Base-by-base conservation (phyloP, 2,888 invertebrate genomes). In the Macrosoma leucophasiata region DNA sequence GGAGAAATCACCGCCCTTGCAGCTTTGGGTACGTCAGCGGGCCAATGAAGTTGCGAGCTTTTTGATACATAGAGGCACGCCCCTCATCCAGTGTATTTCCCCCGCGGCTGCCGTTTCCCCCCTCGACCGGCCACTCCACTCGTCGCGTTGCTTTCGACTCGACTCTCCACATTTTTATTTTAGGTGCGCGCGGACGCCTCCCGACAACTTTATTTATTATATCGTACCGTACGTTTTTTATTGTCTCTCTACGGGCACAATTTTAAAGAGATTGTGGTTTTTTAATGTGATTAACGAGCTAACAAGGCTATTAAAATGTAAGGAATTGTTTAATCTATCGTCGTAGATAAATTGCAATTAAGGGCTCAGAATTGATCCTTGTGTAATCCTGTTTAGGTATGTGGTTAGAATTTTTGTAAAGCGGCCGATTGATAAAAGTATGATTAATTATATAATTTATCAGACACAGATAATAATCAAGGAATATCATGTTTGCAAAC, bases 41-140 rank as follows among this genome's bases (percentile, higher is more conserved):
- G 12, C 81, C 74, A 78, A 79, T 76, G 21, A 33, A 33, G 13
- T 30, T 9, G 33, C 50, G 57, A 77, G 79, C 79, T 79, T 81
- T 77, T 52, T 48, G 53, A 52, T 74, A 76, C 65, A 76, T 76
- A 76, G 55, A 40, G 57, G 51, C 58, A 56, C 72, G 67, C 77
- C 73, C 46, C 46, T 18, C 35, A 29, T 46, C 52, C 59, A 52
- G 49, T 46, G 56, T 55, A 57, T 56, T 57, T 51, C 51, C 38
- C 52, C 41, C 52, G 30, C 32, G 13, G 28, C 34, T 34, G 20
- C 26, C 13, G 25, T 34, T 29, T 29, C 24, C 45, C 39, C 37
- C 31, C 26, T 13, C 39, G n/a, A n/a, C n/a, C n/a, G n/a, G n/a
- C n/a, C 34, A 30, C 46, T 36, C 46, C 45, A 39, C 39, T 39